These are phyloP conservation scores for Hemaris fuciformis DNA, from an alignment of 2,888 invertebrate species.

Conservation along the genomic window DNA sequence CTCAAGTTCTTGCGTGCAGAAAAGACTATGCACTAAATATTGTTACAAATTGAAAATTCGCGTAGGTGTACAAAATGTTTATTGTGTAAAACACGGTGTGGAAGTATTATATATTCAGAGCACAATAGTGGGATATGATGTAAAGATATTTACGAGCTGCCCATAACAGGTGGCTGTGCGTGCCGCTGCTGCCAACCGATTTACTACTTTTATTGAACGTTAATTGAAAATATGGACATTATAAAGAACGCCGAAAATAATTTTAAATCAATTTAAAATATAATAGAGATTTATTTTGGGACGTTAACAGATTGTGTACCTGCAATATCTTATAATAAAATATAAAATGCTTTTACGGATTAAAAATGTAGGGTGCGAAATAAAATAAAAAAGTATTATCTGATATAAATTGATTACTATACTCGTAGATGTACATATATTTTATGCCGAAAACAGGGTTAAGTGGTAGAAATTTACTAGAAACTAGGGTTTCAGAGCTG, in stretches of 20 bases:
- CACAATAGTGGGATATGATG: slow-evolving; percentile 8
- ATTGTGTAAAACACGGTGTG: background rate
- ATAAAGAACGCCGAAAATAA: background rate
- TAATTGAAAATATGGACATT: slow-evolving; percentile 6
- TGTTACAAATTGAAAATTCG: too few relatives aligned
- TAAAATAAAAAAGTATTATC: too few relatives aligned
- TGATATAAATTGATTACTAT: too few relatives aligned
- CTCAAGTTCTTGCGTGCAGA: too few relatives aligned
- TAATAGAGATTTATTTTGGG: background rate
- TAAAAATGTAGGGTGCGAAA: too few relatives aligned
- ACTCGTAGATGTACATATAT: too few relatives aligned
- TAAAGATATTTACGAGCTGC: slow-evolving; percentile 29
- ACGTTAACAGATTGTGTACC: background rate
- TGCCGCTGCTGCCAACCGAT: slow-evolving; percentile 22
- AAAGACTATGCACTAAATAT: too few relatives aligned
- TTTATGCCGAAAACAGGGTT: too few relatives aligned
- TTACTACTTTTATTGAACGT: slow-evolving; percentile 22
- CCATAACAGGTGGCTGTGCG: slow-evolving; percentile 23
- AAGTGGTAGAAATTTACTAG: too few relatives aligned
- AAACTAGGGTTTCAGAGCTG: too few relatives aligned
- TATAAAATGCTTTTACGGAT: too few relatives aligned
- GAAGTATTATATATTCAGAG: background rate
- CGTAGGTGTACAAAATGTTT: background rate
- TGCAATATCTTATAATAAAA: too few relatives aligned
- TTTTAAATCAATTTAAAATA: background rate